phyloP scores from a whole-genome alignment of 2,888 invertebrate species.

The Maniola hyperantus region DNA sequence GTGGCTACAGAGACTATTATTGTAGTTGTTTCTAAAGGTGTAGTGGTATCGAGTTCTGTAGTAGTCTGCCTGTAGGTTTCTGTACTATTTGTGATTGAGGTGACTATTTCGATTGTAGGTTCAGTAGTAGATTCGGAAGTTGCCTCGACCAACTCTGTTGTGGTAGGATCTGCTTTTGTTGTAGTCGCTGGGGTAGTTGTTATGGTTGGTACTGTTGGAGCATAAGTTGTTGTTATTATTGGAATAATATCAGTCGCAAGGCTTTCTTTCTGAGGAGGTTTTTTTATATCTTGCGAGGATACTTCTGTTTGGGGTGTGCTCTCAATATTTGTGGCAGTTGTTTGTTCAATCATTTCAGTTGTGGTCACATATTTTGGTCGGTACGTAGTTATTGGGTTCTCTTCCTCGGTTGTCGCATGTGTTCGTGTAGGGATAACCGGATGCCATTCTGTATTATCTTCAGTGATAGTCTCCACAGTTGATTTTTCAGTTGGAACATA shows the following conservation, averaged over 20 bases:
- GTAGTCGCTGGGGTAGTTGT: slow-evolving; percentile 39
- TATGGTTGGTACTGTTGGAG: slow-evolving; percentile 34
- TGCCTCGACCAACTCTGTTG: slow-evolving; percentile 42
- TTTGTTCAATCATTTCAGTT: slow-evolving; percentile 56
- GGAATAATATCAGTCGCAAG: slow-evolving; percentile 41
- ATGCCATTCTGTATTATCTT: slow-evolving; percentile 59
- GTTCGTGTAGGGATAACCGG: slow-evolving; percentile 61
- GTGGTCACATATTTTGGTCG: slow-evolving; percentile 66
- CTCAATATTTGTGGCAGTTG: slow-evolving; percentile 57
- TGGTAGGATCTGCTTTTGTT: slow-evolving; percentile 33
- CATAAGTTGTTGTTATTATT: slow-evolving; percentile 29
- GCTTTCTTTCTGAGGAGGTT: slow-evolving; percentile 44
- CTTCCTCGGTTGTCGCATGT: slow-evolving; percentile 54
- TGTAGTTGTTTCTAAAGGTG: slow-evolving; percentile 48
- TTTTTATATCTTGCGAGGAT: slow-evolving; percentile 61
- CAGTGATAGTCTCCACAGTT: slow-evolving; percentile 48
- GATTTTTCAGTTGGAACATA: slow-evolving; percentile 64
- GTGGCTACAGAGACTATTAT: slow-evolving; percentile 60
- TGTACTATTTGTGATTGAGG: slow-evolving; percentile 34
- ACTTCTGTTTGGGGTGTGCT: slow-evolving; percentile 60
- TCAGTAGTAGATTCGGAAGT: slow-evolving; percentile 38
- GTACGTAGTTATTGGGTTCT: slow-evolving; percentile 69
- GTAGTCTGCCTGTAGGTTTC: slow-evolving; percentile 37
- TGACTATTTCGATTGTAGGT: slow-evolving; percentile 37
- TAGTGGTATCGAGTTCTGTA: slow-evolving; percentile 42